phyloP scores from a whole-genome alignment of 2,797 vertebrate genomes.

The Chloroceryle amazona region DNA sequence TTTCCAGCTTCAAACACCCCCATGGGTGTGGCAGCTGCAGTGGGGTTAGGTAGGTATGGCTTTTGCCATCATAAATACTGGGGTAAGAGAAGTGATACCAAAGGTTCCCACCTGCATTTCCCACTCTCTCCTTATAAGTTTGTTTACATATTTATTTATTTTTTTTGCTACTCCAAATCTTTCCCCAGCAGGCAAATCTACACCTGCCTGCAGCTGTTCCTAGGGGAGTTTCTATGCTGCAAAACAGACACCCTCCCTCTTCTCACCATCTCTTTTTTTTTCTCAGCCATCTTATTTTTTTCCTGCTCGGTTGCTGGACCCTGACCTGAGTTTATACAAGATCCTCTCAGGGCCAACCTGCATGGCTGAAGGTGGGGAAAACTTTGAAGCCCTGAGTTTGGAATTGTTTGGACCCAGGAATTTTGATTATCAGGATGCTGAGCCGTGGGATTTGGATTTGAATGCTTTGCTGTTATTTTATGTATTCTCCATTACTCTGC shows the following conservation, averaged over 20 bases:
- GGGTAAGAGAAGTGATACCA: background rate
- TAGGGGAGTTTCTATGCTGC: background rate
- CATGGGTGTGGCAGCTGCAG: background rate
- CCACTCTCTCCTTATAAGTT: background rate
- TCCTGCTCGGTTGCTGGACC: background rate
- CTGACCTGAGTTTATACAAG: background rate
- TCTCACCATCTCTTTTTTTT: background rate
- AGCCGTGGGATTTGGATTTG: background rate
- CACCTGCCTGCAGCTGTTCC: background rate
- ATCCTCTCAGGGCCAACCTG: background rate
- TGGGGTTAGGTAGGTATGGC: rapidly evolving
- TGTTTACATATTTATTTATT: background rate
- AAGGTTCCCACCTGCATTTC: background rate
- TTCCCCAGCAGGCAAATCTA: background rate
- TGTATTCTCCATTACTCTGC: background rate
- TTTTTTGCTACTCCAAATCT: background rate
- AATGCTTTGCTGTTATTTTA: background rate
- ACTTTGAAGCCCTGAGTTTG: background rate
- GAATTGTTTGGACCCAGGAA: background rate
- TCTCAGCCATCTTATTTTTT: background rate
- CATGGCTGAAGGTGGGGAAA: background rate
- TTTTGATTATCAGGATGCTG: background rate
- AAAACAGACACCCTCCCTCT: background rate
- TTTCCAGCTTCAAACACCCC: background rate
- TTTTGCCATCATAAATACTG: rapidly evolving